Evolutionary conservation across 2,888 invertebrate genomes (phyloP), one percentile per base, ranked within the genome.

Genomic region (Resseliella maxima): DNA sequence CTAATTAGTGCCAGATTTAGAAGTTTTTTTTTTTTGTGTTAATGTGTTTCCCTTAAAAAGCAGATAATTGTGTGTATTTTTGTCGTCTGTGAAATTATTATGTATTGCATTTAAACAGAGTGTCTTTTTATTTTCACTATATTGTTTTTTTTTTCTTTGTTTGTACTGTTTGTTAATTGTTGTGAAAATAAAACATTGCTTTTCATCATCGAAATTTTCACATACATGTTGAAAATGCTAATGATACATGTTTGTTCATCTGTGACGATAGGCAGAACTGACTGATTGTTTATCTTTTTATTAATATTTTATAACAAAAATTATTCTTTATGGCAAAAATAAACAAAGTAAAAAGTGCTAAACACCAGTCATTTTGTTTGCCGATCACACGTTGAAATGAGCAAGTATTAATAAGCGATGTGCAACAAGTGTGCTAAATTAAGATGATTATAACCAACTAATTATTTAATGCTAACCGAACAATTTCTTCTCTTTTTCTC

Each of bases 21-120:
- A 72, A 31, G 24, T 31, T 31, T 72, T 35, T 72, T 83, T 36
- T 36, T 83, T 8, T 36, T 81, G 36, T 38, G 36, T 83, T 83
- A 38, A 38, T 21, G 18, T 83, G 38, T 83, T 35, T 81, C 35
- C 15, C 35, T 38, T 35, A 35, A 5, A 36, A 72, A 35, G 12
- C 35, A 72, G 10, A 36, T 72, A 38, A 38, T 83, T 83, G 83
- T 83, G 83, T 83, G 83, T 83, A 83, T 83, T 83, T 83, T 83
- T 83, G 83, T 83, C 83, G 83, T 38, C 83, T 83, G 83, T 83
- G 83, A 83, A 31, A 72, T 72, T 72, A 31, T 72, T 72, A 35
- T 72, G 72, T 72, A 31, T 72, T 72, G 35, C 72, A 83, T 83
- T 83, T 38, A 38, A 83, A 83, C 1, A 1, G 83, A 83, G 36